phyloP scores from a whole-genome alignment of 1,140 invertebrate species.

The Triops longicaudatus region DNA sequence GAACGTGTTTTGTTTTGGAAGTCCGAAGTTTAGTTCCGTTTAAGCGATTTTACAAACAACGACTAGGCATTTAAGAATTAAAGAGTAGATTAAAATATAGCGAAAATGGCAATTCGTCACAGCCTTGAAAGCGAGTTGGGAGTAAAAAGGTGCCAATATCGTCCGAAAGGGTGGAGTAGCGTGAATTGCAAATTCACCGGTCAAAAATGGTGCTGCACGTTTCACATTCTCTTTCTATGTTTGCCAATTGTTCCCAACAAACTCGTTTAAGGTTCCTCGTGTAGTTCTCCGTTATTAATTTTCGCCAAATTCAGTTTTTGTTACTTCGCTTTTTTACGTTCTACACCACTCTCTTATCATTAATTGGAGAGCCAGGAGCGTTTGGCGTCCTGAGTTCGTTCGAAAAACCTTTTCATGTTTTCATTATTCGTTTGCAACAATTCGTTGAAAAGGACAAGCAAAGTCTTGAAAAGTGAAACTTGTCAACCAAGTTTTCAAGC shows the following conservation, averaged over 20 bases:
- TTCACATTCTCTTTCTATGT: conserved; percentile 1
- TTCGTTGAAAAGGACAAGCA: not conserved
- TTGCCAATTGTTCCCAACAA: not conserved
- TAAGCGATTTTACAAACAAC: not conserved
- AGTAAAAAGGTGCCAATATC: conserved; percentile 11
- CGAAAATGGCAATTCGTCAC: not conserved
- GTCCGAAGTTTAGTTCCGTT: not conserved
- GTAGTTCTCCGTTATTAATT: no score
- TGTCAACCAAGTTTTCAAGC: not conserved
- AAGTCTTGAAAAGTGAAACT: not conserved
- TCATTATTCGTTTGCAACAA: not conserved
- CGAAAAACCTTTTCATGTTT: not conserved
- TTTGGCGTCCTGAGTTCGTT: not conserved
- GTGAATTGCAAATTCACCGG: not conserved
- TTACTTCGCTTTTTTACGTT: no score
- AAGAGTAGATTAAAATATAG: not conserved
- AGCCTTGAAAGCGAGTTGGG: not conserved
- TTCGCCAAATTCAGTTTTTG: no score
- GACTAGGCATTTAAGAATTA: not conserved
- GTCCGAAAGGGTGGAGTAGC: not conserved
- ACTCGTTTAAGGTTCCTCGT: not conserved
- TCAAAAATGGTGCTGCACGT: not conserved
- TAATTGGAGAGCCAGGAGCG: no score
- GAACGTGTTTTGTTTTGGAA: not conserved
- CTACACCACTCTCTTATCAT: no score